A percentile compares a stretch with the other conserved stretches of the same genome.
These are phyloP conservation scores for Neocloeon triangulifer DNA, from an alignment of 1,140 invertebrate genomes.

Conservation along the genomic window DNA sequence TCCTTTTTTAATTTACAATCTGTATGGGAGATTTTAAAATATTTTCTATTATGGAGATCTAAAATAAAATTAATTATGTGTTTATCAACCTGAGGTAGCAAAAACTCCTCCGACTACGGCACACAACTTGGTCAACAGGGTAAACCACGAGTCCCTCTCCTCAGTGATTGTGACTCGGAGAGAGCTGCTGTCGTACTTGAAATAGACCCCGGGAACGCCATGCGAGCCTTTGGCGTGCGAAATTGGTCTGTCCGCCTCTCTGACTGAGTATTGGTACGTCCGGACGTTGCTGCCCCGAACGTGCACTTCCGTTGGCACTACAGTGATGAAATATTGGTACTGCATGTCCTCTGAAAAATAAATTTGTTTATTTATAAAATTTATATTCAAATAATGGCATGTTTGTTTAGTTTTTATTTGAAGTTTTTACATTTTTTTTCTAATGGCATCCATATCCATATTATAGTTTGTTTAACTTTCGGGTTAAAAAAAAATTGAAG, in stretches of 20 bases:
- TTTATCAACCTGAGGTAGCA: slow-evolving; percentile 42
- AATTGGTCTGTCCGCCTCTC: slow-evolving; percentile 60
- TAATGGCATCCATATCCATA: too few relatives aligned
- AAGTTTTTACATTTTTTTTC: too few relatives aligned
- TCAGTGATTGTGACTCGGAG: slow-evolving; percentile 68
- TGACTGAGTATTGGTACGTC: slow-evolving; percentile 85
- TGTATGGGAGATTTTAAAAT: too few relatives aligned
- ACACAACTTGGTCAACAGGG: slow-evolving; percentile 68
- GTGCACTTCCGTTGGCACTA: slow-evolving; percentile 84
- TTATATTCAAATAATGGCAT: too few relatives aligned
- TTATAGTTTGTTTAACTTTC: too few relatives aligned
- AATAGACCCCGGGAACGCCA: slow-evolving; percentile 80
- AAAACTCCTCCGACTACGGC: slow-evolving; percentile 80
- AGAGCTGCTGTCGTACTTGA: slow-evolving; percentile 83
- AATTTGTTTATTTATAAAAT: too few relatives aligned
- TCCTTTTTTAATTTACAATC: too few relatives aligned
- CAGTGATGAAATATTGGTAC: slow-evolving; percentile 86
- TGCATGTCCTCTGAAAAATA: slow-evolving; percentile 51
- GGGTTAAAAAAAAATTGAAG: too few relatives aligned
- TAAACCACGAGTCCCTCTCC: slow-evolving; percentile 45
- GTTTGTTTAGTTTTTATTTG: too few relatives aligned
- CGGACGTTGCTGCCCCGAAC: slow-evolving; percentile 21
- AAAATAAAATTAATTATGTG: too few relatives aligned
- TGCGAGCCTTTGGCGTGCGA: slow-evolving; percentile 56
- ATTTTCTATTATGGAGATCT: too few relatives aligned